These are phyloP conservation scores for Xenentodon cancila DNA, from an alignment of 2,797 vertebrate species.

Conservation along the genomic window DNA sequence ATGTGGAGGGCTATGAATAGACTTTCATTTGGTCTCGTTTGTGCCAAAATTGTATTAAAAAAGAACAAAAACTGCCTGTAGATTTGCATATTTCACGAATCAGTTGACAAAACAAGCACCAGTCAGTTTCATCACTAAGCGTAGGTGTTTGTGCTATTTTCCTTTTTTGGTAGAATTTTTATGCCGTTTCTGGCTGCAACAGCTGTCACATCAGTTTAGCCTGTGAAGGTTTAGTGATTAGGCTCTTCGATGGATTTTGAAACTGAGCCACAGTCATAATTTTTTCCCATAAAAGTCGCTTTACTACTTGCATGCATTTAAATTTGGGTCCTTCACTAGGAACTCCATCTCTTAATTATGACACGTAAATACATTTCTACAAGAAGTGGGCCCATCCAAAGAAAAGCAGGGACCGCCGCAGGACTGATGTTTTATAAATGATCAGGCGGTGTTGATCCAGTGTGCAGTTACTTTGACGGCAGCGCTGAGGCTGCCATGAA, in stretches of 20 bases:
- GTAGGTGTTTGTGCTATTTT: too few relatives aligned
- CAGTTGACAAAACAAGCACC: too few relatives aligned
- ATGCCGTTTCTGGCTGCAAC: neutral
- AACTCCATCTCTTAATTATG: neutral
- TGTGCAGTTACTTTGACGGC: neutral
- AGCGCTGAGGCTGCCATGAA: neutral
- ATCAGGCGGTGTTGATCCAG: neutral
- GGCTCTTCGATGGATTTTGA: neutral
- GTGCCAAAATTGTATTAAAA: too few relatives aligned
- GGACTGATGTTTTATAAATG: constrained; percentile 3
- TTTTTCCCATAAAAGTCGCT: constrained; percentile 8
- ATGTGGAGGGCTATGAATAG: too few relatives aligned
- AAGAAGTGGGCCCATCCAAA: neutral
- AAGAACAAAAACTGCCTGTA: too few relatives aligned
- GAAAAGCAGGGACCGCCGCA: neutral
- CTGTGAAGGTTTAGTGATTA: neutral
- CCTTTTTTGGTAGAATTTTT: neutral
- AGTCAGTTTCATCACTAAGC: too few relatives aligned
- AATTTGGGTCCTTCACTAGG: neutral
- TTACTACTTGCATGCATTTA: neutral
- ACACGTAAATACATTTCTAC: neutral
- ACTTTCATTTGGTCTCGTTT: too few relatives aligned
- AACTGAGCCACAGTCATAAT: neutral
- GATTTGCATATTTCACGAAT: too few relatives aligned
- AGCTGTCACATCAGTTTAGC: neutral